Evolutionary conservation across 2,113 vertebrate genomes (phyloP), one percentile per base, ranked within the genome.

Genomic region (Saguinus midas): DNA sequence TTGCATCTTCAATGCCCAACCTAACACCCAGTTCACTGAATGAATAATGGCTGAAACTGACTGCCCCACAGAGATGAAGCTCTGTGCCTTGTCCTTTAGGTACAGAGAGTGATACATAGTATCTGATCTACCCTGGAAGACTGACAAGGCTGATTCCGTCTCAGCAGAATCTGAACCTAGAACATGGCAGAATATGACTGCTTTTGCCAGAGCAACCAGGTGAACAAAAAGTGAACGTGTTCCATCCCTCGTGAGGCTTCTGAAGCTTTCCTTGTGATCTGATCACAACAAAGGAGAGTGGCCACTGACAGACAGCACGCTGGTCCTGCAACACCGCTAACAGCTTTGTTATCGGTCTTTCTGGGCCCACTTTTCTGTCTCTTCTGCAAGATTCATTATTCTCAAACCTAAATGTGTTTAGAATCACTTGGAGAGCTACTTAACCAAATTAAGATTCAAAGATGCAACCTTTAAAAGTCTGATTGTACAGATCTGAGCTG

Each of bases 241-340:
- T 43, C 45, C 4, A 81, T n/a, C 81, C 57, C 93, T 75, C 45
- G 23, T 17, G 32, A 40, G 58, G 43, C 58, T 96, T 66, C 90
- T 83, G 48, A 68, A 48, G 43, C 25, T 82, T 82, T n/a, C 55
- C 84, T 8, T n/a, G 35, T 32, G 90, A 64, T 81, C 40, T 76
- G 23, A 57, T 76, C 68, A 68, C 18, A 20, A 25, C 21, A 50
- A 88, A 68, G 52, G 52, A 78, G 48, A 45, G 48, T 93, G 45
- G 76, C 17, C 37, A 50, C 1, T 52, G 43, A 58, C 43, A 73
- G 86, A 90, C 91, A 48, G 29, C 1, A 0, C 0, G 43, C 3
- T 66, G 94, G 66, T 90, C 88, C 81, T 86, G 37, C 17, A 92
- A 29, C 45, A 35, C 7, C 66, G 81, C 32, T 43, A 87, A 93